Percentiles rank a stretch among this genome's conserved stretches.
phyloP scores from a whole-genome alignment of 30 jellyfish, hydroid and myxozoan species.

The Aurelia aurita complex sp. Pacific region DNA sequence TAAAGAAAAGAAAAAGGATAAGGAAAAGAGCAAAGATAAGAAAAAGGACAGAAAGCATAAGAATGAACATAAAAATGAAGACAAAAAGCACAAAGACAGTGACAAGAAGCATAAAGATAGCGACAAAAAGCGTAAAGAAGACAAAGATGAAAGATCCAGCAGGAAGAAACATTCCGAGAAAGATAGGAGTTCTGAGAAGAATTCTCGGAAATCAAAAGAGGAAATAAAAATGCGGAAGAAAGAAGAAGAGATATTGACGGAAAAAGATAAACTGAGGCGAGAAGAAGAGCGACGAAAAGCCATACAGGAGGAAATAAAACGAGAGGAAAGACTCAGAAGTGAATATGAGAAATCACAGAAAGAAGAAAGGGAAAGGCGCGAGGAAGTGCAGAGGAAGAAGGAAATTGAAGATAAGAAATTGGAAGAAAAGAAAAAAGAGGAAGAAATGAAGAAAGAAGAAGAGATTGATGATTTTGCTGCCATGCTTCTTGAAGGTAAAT shows the following conservation, averaged over 20 bases:
- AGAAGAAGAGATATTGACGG: not conserved
- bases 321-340: slow-evolving; percentile 53
- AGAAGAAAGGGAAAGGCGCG: slow-evolving; percentile 46
- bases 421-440: slow-evolving; percentile 60
- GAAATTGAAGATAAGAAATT: slow-evolving; percentile 11
- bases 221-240: slow-evolving; percentile 5
- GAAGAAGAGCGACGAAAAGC: slow-evolving; percentile 66
- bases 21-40: slow-evolving; percentile 31
- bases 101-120: slow-evolving; percentile 27
- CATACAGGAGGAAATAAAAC: slow-evolving; percentile 45
- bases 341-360: slow-evolving; percentile 42
- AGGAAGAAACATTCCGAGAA: slow-evolving; percentile 54
- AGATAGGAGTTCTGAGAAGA: slow-evolving; percentile 9
- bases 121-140: slow-evolving; percentile 5
- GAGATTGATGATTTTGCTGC: slow-evolving; percentile 95
- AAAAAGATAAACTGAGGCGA: slow-evolving; percentile 25
- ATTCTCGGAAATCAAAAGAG: slow-evolving; percentile 44
- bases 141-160: slow-evolving; percentile 27
- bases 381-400: slow-evolving; percentile 33
- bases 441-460: slow-evolving; percentile 30
- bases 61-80: not conserved
- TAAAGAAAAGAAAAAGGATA: slow-evolving; percentile 9
- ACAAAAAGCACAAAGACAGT: slow-evolving; percentile 9
- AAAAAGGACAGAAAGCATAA: slow-evolving; percentile 16
- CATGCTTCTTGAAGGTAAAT: slow-evolving; percentile 90